Evolutionary conservation across 2,113 vertebrate species (phyloP).

Genomic region (Tragelaphus scriptus): DNA sequence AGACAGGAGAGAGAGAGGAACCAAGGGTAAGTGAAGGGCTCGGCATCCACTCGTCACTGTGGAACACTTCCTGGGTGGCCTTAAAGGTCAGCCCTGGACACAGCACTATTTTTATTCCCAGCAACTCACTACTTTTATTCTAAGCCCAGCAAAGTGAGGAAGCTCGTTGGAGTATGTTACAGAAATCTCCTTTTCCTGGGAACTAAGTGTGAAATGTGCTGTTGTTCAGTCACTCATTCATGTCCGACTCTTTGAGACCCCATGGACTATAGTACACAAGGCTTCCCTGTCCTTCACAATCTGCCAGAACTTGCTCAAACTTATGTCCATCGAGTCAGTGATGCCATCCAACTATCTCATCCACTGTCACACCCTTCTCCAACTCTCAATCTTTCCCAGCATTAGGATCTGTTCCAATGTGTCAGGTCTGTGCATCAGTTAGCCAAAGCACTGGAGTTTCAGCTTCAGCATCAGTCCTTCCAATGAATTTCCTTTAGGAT

Average conservation of each 20-base stretch:
- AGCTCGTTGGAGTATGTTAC: not conserved
- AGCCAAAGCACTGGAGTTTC: not conserved
- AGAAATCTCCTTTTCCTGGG: not conserved
- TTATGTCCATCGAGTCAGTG: not conserved
- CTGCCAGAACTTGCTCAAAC: not conserved
- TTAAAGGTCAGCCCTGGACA: not conserved
- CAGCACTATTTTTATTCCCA: not conserved
- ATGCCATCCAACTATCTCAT: not conserved
- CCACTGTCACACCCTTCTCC: not conserved
- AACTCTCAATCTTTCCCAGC: not conserved
- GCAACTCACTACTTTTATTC: not conserved
- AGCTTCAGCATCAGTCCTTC: not conserved
- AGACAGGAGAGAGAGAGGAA: conserved; percentile 43
- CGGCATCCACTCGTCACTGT: conserved; percentile 10
- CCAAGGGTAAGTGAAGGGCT: conserved; percentile 29
- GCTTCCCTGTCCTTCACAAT: not conserved
- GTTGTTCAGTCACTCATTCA: not conserved
- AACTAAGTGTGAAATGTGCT: not conserved
- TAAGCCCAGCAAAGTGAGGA: not conserved
- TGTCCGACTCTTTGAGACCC: not conserved
- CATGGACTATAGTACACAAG: not conserved
- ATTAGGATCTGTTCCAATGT: not conserved
- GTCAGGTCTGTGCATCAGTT: not conserved
- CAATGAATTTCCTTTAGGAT: not conserved
- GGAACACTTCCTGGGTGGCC: not conserved